Conservation (phyloP, 2,113 vertebrate genomes). For the Rhinolophus sinicus region DNA sequence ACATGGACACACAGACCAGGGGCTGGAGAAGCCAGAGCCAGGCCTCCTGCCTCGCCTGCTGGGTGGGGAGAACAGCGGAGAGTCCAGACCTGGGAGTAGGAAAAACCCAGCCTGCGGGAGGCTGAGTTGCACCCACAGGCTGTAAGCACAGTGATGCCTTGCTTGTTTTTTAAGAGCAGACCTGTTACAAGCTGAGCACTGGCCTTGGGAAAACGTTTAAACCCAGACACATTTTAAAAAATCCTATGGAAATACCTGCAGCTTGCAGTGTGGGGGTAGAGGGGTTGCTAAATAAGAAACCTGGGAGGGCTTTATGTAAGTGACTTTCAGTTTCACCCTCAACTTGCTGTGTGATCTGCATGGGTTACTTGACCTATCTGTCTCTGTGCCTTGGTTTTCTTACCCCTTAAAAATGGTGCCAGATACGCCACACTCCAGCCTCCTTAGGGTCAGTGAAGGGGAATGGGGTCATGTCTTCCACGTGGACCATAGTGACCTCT, state of each 20-base stretch:
- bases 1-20: neutral
- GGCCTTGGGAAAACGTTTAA: conserved; percentile 11
- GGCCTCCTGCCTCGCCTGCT: neutral
- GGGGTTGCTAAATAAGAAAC: neutral
- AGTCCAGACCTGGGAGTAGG: neutral
- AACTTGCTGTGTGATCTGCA: neutral
- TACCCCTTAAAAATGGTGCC: fast-evolving
- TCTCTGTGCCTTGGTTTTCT: neutral
- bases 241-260: neutral
- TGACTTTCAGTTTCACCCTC: neutral
- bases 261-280: neutral
- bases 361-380: neutral
- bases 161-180: neutral
- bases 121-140: neutral
- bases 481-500: fast-evolving
- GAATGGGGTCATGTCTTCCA: neutral
- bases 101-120: neutral
- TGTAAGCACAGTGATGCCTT: fast-evolving
- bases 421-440: fast-evolving
- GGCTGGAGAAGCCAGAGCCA: neutral
- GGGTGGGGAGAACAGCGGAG: neutral
- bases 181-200: neutral
- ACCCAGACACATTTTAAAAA: neutral
- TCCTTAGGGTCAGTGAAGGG: neutral
- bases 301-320: neutral